Evolutionary conservation across 2,888 invertebrate species (phyloP), one percentile per base, ranked within the genome.

Genomic region (Zygaena filipendulae): DNA sequence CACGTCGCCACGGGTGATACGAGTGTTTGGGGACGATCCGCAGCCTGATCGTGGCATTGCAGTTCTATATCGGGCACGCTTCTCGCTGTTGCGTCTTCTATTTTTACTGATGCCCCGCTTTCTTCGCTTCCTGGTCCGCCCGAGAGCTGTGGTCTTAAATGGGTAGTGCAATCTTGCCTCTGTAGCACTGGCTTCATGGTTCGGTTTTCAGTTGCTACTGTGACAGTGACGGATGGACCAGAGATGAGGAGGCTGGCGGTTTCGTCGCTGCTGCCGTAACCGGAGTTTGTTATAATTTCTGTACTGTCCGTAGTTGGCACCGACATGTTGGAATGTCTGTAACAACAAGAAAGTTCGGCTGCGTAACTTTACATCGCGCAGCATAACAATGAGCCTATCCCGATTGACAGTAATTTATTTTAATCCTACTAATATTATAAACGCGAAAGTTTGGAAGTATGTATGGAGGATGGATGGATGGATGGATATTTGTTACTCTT

Each of bases 151-250:
- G 85, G 84, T 43, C 88, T 84, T 33, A 90, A 84, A 55, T 86
- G 85, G 27, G 92, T 91, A 25, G 92, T 91, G 48, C 92, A 89
- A 74, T 92, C 92, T 74, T 92, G 92, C 42, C 92, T 84, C 80
- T 90, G 92, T 42, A 92, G 80, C 38, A 91, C 88, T 42, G 92
- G 92, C 62, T 92, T 92, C 33, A 84, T 83, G 33, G 82, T 69
- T 54, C 70, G 59, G 39, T 70, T 75, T 40, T 81, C 72, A 28
- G 79, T 59, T 22, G 81, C 74, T 4, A 75, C 70, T 39, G 77
- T 72, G 28, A 79, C 70, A 18, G 77, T 81, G 46, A 84, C 81
- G 6, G 83, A 74, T 23, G 86, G 84, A 30, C 84, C 84, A 39
- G 85, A 84, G 38, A 88, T 86, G 42, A 92, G 81, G 35, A 92